A percentile compares a stretch with the other conserved stretches of the same genome.
Evolutionary conservation across 1,140 invertebrate genomes (phyloP).

Genomic region (Anoplophora glabripennis): DNA sequence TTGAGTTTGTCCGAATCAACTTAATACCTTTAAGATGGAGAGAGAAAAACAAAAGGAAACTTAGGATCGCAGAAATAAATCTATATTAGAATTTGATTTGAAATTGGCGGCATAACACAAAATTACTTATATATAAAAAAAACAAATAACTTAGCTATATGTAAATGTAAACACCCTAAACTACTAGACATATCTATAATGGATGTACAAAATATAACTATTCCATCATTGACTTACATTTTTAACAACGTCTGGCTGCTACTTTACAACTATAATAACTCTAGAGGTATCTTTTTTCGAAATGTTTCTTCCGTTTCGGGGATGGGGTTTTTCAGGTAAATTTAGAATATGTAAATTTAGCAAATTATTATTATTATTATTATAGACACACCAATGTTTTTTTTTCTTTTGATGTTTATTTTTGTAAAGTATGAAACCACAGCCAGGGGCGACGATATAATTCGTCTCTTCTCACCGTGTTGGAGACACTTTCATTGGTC

Average conservation of each 20-base stretch:
- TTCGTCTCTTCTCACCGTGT: constrained; percentile 32
- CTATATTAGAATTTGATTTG: constrained; percentile 14
- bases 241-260: constrained; percentile 36
- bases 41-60: constrained; percentile 1
- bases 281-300: constrained; percentile 3
- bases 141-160: constrained; percentile 28
- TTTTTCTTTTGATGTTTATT: constrained; percentile 22
- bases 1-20: too few species aligned
- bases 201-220: constrained; percentile 34
- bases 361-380: constrained; percentile 17
- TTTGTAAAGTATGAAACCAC: constrained; percentile 39
- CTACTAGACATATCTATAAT: constrained; percentile 30
- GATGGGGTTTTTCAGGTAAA: neutral
- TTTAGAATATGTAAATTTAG: constrained; percentile 8
- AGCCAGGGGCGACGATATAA: constrained; percentile 34
- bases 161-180: constrained; percentile 27
- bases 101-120: constrained; percentile 20
- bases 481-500: constrained; percentile 41
- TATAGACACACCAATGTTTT: neutral
- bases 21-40: too few species aligned
- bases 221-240: constrained; percentile 29
- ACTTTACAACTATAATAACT: constrained; percentile 29
- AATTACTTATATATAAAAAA: constrained; percentile 8
- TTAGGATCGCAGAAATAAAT: constrained; percentile 23
- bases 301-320: constrained; percentile 13